Evolutionary conservation across 2,888 invertebrate species (phyloP).

Genomic region (Ceramica pisi): DNA sequence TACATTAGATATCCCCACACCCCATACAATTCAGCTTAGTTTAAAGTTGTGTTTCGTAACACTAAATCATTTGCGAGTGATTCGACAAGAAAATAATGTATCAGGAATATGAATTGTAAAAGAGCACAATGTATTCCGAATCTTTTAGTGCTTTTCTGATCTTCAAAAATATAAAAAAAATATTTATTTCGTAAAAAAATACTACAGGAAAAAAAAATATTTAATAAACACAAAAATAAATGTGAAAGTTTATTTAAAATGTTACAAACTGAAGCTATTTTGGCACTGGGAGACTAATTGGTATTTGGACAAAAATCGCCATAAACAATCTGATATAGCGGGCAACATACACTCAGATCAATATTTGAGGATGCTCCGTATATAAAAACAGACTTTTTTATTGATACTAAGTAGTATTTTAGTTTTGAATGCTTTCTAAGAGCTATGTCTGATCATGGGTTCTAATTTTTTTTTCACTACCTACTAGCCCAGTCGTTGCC

Average conservation of each 20-base stretch:
- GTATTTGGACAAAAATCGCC: not conserved
- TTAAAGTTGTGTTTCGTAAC: not conserved
- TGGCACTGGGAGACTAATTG: not conserved
- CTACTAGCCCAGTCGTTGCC: not conserved
- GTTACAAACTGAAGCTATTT: conserved; percentile 13
- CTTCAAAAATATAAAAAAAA: conserved; percentile 28
- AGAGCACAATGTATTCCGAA: conserved; percentile 66
- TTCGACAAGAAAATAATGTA: conserved; percentile 3
- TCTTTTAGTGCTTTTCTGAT: conserved; percentile 82
- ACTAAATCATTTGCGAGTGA: conserved; percentile 15
- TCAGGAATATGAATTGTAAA: conserved; percentile 8
- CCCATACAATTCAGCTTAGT: not conserved
- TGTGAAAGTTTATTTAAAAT: conserved; percentile 11
- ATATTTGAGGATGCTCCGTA: not conserved
- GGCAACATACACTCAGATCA: too few species aligned
- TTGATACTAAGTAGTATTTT: too few species aligned
- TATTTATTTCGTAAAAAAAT: conserved; percentile 36
- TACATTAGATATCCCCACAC: not conserved
- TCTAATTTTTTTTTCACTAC: conserved; percentile 5
- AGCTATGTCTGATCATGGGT: too few species aligned
- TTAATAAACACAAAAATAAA: conserved; percentile 35
- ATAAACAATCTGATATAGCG: not conserved
- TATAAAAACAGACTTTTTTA: not conserved
- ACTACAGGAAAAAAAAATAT: conserved; percentile 27
- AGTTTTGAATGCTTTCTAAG: not conserved